A percentile compares a stretch with the other conserved stretches of the same genome.
Conservation (phyloP, 2,888 invertebrate genomes). For the Tipula vernalis region DNA sequence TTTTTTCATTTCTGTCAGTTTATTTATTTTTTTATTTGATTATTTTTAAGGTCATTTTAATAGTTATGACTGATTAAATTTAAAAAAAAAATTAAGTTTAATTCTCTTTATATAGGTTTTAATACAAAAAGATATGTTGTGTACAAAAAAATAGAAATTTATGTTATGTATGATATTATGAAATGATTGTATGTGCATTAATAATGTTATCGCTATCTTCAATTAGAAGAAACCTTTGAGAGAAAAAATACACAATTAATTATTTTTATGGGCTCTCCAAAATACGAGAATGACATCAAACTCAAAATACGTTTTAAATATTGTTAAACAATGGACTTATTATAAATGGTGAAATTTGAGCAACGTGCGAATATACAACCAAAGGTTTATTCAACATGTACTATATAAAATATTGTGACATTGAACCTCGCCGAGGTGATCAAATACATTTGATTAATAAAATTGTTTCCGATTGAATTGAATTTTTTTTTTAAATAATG, state of each 20-base stretch:
- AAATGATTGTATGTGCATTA: not conserved
- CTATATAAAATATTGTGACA: too few species aligned
- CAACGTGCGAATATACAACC: not conserved
- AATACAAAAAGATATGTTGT: not conserved
- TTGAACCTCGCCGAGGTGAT: too few species aligned
- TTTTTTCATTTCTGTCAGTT: not conserved
- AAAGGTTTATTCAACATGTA: too few species aligned
- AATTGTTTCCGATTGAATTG: too few species aligned
- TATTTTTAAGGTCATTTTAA: not conserved
- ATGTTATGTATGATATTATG: not conserved
- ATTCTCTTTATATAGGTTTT: not conserved
- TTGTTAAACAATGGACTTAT: too few species aligned
- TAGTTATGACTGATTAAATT: not conserved
- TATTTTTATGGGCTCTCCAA: not conserved
- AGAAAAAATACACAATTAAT: not conserved
- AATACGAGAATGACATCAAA: not conserved
- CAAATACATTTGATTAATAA: too few species aligned
- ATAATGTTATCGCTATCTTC: not conserved
- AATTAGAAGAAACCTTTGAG: not conserved
- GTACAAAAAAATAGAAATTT: not conserved
- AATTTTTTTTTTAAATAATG: too few species aligned
- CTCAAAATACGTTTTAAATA: too few species aligned
- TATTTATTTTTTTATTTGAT: not conserved
- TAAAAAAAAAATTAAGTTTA: not conserved
- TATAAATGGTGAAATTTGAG: not conserved